These are phyloP conservation scores for Micromussa lordhowensis DNA, from an alignment of 92 coral and sea anemone species.

Conservation along the genomic window DNA sequence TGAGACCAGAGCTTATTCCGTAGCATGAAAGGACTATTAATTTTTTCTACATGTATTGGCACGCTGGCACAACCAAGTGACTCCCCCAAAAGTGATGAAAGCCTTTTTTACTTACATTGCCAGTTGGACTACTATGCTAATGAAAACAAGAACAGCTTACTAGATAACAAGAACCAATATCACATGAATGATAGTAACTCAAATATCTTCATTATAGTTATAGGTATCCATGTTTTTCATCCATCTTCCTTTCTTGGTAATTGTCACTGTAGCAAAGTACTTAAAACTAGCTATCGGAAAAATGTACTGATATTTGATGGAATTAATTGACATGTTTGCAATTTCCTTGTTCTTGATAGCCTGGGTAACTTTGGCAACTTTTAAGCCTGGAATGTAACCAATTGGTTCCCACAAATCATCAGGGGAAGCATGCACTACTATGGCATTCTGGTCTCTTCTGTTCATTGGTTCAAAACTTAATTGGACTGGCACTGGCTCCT, in stretches of 20 bases:
- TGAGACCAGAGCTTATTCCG: no score
- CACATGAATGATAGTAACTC: no score
- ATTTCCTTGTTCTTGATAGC: constrained; percentile 26
- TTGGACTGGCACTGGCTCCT: constrained; percentile 31
- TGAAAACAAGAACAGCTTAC: no score
- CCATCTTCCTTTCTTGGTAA: constrained; percentile 2
- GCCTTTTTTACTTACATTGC: no score
- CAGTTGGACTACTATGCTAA: no score
- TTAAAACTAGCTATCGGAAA: neutral
- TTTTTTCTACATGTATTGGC: no score
- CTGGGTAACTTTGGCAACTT: constrained; percentile 54
- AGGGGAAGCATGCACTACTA: constrained; percentile 52
- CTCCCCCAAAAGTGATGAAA: no score
- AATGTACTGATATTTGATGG: neutral
- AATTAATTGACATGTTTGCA: no score
- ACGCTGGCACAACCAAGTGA: no score
- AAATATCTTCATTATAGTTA: neutral
- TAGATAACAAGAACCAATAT: no score
- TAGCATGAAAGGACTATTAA: no score
- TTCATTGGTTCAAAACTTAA: constrained; percentile 53
- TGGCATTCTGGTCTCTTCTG: constrained; percentile 68
- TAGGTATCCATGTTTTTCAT: neutral
- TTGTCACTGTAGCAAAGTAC: neutral
- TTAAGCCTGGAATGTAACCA: constrained; percentile 58
- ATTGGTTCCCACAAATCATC: constrained; percentile 36